These are phyloP conservation scores for Melieria omissa DNA, from an alignment of 2,888 invertebrate genomes.

Conservation along the genomic window DNA sequence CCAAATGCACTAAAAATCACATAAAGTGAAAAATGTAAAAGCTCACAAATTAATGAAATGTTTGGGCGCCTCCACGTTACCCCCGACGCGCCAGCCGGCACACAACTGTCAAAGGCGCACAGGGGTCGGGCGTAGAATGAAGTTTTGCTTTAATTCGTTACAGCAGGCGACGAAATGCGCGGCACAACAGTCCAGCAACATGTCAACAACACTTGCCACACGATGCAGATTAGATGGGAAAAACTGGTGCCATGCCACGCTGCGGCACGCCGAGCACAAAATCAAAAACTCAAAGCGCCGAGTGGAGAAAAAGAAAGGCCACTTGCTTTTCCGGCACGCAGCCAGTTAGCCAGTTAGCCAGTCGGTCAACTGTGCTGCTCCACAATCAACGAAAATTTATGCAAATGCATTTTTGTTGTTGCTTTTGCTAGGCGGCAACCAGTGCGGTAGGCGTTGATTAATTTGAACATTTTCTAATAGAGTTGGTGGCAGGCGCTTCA, in stretches of 20 bases:
- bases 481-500: constrained; percentile 7
- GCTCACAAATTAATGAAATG: constrained; percentile 15
- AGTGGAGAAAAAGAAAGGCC: not conserved
- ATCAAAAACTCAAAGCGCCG: not conserved
- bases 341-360: not conserved
- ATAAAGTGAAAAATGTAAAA: not conserved
- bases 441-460: constrained; percentile 14
- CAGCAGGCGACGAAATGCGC: too few species aligned
- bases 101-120: not conserved
- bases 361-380: not conserved
- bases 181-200: not conserved
- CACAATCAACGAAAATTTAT: constrained; percentile 4
- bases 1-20: too few species aligned
- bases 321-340: not conserved
- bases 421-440: not conserved
- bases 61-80: constrained; percentile 25
- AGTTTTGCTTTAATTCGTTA: too few species aligned
- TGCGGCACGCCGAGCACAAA: constrained; percentile 8
- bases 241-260: not conserved
- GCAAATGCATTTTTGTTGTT: constrained; percentile 11
- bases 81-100: not conserved
- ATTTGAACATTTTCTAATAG: constrained; percentile 30
- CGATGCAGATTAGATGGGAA: not conserved
- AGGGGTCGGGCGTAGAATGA: too few species aligned
- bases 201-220: constrained; percentile 23